Conservation (phyloP, 2,113 vertebrate species). For the Pelusios castaneus region DNA sequence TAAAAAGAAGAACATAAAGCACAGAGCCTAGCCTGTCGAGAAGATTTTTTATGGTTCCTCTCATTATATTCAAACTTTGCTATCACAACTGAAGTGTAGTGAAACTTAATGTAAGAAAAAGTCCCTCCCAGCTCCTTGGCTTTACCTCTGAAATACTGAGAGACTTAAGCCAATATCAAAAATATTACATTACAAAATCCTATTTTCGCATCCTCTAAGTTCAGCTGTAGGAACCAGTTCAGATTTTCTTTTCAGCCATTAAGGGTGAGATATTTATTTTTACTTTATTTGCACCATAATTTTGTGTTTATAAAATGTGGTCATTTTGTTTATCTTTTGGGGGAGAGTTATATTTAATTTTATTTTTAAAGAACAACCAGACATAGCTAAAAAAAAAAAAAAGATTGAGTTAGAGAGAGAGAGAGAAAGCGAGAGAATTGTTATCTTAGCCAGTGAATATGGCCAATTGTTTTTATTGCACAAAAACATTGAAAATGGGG, state of each 20-base stretch:
- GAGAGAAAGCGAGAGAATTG: slow-evolving; percentile 49
- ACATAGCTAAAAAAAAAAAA: slow-evolving; percentile 63
- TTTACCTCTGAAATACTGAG: slow-evolving; percentile 57
- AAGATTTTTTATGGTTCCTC: slow-evolving; percentile 70
- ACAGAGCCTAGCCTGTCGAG: slow-evolving; percentile 70
- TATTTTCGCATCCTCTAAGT: slow-evolving; percentile 63
- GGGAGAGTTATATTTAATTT: slow-evolving; percentile 64
- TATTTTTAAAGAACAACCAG: slow-evolving; percentile 57
- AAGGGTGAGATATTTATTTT: slow-evolving; percentile 71
- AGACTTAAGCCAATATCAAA: slow-evolving; percentile 63
- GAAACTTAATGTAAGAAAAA: slow-evolving; percentile 45
- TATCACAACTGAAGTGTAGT: slow-evolving; percentile 49
- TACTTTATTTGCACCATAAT: slow-evolving; percentile 63
- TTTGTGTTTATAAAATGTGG: slow-evolving; percentile 56
- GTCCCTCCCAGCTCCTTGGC: slow-evolving; percentile 64
- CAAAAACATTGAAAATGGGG: slow-evolving; percentile 72
- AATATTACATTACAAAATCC: slow-evolving; percentile 53
- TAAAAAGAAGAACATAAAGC: slow-evolving; percentile 74
- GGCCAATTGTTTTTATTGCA: slow-evolving; percentile 77
- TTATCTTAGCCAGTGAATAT: slow-evolving; percentile 69
- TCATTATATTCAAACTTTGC: slow-evolving; percentile 64
- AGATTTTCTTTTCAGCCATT: slow-evolving; percentile 59
- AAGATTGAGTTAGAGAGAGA: slow-evolving; percentile 24
- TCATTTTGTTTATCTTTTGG: slow-evolving; percentile 30
- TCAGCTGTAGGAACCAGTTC: slow-evolving; percentile 62